Conservation (phyloP, 2,113 vertebrate genomes). For the Phainopepla nitens region DNA sequence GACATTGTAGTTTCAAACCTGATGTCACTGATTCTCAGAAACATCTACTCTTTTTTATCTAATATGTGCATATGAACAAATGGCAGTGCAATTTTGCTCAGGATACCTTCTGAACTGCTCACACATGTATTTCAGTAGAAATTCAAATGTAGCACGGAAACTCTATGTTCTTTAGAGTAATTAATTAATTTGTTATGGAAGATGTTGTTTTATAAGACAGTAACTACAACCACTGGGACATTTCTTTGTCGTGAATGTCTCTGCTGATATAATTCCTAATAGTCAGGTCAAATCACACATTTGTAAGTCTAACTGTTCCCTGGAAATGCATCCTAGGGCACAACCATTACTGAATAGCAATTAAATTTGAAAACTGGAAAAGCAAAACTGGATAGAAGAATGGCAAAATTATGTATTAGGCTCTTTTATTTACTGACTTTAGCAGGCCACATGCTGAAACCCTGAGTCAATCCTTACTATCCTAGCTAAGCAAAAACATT, state of each 20-base stretch:
- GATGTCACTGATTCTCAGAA: not conserved
- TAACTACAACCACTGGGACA: not conserved
- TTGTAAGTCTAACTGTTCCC: not conserved
- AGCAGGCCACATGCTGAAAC: not conserved
- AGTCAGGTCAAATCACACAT: not conserved
- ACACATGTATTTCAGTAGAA: not conserved
- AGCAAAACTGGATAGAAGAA: not conserved
- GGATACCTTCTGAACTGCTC: not conserved
- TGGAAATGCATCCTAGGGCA: not conserved
- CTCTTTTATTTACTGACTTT: not conserved
- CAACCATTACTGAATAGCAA: not conserved
- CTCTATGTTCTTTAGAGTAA: not conserved
- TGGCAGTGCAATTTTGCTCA: not conserved
- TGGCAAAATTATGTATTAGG: not conserved
- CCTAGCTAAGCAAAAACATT: not conserved
- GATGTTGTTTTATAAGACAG: not conserved
- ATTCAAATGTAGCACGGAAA: not conserved
- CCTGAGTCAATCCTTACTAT: not conserved
- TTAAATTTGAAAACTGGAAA: not conserved
- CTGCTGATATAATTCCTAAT: not conserved
- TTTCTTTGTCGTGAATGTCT: not conserved
- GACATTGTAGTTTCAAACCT: not conserved
- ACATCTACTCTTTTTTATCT: not conserved
- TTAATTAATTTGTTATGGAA: not conserved
- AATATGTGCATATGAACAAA: not conserved